Evolutionary conservation across 2,113 vertebrate species (phyloP).

Genomic region (Talpa occidentalis): DNA sequence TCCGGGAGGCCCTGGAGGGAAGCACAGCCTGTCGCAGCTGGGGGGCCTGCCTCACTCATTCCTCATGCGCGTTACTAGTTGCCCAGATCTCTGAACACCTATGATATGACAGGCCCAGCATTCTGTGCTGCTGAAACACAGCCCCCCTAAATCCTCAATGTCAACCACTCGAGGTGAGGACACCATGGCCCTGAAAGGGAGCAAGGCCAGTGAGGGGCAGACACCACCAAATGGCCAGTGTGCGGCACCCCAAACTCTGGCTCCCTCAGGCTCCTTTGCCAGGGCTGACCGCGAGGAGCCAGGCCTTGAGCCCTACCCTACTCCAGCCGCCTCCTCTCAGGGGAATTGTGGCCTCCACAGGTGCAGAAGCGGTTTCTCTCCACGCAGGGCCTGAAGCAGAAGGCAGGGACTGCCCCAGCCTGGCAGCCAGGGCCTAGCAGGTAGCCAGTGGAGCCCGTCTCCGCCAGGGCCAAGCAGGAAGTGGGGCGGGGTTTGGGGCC

Average conservation of each 20-base stretch:
- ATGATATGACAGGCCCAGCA: background rate
- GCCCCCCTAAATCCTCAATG: background rate
- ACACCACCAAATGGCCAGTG: background rate
- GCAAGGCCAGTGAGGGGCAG: background rate
- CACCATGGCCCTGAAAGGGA: background rate
- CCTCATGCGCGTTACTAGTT: background rate
- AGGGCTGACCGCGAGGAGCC: background rate
- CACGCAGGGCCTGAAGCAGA: background rate
- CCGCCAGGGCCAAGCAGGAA: slow-evolving; percentile 71
- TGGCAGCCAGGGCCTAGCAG: background rate
- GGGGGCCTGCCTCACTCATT: background rate
- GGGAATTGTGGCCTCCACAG: slow-evolving; percentile 72
- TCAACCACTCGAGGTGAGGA: background rate
- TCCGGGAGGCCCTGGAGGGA: background rate
- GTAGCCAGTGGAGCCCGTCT: slow-evolving; percentile 69
- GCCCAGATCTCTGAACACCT: background rate
- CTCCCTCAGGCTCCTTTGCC: background rate
- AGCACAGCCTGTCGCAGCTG: background rate
- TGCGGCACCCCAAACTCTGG: background rate
- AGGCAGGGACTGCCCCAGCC: background rate
- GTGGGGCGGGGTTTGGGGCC: slow-evolving; percentile 48
- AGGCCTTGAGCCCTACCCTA: background rate
- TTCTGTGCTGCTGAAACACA: background rate
- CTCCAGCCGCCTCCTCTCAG: background rate
- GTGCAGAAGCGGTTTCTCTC: slow-evolving; percentile 59